Evolutionary conservation across 2,797 vertebrate genomes (phyloP), one percentile per base, ranked within the genome.

Genomic region (Centroberyx gerrardi): DNA sequence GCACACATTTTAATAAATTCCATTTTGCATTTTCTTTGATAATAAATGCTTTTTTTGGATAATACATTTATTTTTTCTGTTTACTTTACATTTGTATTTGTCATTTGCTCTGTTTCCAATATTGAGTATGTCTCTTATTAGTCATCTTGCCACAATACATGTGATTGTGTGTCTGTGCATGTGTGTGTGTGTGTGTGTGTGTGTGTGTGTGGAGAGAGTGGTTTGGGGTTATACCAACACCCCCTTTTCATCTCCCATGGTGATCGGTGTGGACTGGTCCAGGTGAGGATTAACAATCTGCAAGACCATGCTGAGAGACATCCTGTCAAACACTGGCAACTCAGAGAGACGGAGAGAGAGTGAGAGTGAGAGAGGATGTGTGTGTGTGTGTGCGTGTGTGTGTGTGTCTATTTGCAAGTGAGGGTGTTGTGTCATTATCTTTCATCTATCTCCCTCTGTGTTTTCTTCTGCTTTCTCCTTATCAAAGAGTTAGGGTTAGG

Each of bases 281-380:
- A 88, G 87, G 82, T 67, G 80, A 78, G 88, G 88, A 94, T 93
- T 91, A 93, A 80, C 82, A 85, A 68, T 62, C 75, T 46, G 72
- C 69, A 76, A 73, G 76, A 83, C 68, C 90, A 86, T 67, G 81
- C 91, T 89, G 91, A 78, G 90, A 85, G 71, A 79, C 86, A 89
- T 87, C 86, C 92, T 93, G 92, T 90, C 88, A 87, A 87, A 87
- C 88, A 78, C 29, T 1, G 29, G 77, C 68, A 60, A 46, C 82
- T 84, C 75, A 76, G 73, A 74, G 87, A 75, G 82, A 82, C 68
- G 51, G 53, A 73, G 59, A 78, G 72, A 83, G 72, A 46, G 66
- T 60, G 64, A 36, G 17, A 29, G 61, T 71, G 62, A 62, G 64
- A 68, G 56, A 52, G 67, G 31, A 17, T 36, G 61, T 72, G 65